phyloP scores from a whole-genome alignment of 1,140 invertebrate species.

The Hycleus cichorii region DNA sequence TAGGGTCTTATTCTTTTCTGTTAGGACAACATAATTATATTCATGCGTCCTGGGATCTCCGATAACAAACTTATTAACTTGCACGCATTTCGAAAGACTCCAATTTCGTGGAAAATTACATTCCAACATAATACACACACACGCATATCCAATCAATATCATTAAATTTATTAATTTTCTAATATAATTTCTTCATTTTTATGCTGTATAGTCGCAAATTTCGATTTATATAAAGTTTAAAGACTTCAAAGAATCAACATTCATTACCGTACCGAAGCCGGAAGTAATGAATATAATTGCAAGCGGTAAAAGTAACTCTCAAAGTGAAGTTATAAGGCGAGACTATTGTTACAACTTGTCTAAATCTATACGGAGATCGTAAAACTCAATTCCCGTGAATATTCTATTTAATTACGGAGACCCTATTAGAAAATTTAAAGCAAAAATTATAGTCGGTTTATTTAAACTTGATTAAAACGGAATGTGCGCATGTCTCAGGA shows the following conservation, averaged over 20 bases:
- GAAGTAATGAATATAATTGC: slow-evolving; percentile 17
- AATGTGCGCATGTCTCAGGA: too few species aligned
- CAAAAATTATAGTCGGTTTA: too few species aligned
- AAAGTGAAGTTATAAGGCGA: neutral
- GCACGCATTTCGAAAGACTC: slow-evolving; percentile 13
- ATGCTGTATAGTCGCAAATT: neutral
- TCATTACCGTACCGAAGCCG: slow-evolving; percentile 14
- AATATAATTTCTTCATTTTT: too few species aligned
- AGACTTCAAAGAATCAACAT: slow-evolving; percentile 16
- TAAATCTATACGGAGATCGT: neutral
- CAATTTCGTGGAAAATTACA: slow-evolving; percentile 19
- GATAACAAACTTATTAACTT: slow-evolving; percentile 20
- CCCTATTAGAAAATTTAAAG: too few species aligned
- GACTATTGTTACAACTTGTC: neutral
- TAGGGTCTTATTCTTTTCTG: neutral
- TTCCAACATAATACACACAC: slow-evolving; percentile 13
- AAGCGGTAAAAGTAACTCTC: slow-evolving; percentile 7
- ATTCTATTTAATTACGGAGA: too few species aligned
- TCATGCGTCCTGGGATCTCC: slow-evolving; percentile 15
- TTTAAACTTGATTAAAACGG: too few species aligned
- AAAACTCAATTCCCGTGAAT: slow-evolving; percentile 13
- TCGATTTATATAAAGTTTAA: slow-evolving; percentile 9
- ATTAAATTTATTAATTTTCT: too few species aligned
- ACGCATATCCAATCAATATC: slow-evolving; percentile 1
- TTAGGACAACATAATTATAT: slow-evolving; percentile 18